phyloP scores from a whole-genome alignment of 2,797 vertebrate genomes.

The Hemibagrus guttatus region DNA sequence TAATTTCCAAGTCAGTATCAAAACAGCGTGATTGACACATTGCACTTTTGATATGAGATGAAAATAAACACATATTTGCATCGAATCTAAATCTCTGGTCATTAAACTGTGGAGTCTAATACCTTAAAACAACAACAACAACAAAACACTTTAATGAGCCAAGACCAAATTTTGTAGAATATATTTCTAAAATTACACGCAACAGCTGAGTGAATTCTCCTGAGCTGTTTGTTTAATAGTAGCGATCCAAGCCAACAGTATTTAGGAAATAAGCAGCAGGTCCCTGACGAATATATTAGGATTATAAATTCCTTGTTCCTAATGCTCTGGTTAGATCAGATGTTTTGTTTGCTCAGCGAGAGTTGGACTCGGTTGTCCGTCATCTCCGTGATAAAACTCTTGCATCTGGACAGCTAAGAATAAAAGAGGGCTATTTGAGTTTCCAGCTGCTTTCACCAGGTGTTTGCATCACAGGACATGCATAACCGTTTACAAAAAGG shows the following conservation, averaged over 20 bases:
- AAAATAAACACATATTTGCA: neutral
- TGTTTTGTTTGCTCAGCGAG: neutral
- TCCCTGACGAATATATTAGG: neutral
- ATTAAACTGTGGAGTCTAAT: neutral
- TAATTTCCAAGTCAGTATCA: constrained; percentile 8
- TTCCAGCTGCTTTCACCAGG: constrained; percentile 29
- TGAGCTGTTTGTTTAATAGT: neutral
- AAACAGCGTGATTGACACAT: neutral
- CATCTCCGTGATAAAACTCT: constrained; percentile 11
- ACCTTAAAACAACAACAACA: neutral
- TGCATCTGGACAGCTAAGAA: constrained; percentile 14
- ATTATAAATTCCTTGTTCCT: neutral
- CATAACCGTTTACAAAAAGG: constrained; percentile 2
- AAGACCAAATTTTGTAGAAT: neutral
- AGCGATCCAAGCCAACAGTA: neutral
- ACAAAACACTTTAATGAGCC: neutral
- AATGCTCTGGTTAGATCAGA: neutral
- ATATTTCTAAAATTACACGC: no score
- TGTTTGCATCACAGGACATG: constrained; percentile 1
- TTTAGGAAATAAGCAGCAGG: neutral
- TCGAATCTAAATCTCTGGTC: neutral
- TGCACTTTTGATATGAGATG: neutral
- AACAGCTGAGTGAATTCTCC: neutral
- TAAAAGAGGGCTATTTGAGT: neutral
- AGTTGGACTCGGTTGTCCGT: neutral